These are phyloP conservation scores for Siniperca undulata DNA, from an alignment of 2,797 vertebrate species.

Conservation along the genomic window DNA sequence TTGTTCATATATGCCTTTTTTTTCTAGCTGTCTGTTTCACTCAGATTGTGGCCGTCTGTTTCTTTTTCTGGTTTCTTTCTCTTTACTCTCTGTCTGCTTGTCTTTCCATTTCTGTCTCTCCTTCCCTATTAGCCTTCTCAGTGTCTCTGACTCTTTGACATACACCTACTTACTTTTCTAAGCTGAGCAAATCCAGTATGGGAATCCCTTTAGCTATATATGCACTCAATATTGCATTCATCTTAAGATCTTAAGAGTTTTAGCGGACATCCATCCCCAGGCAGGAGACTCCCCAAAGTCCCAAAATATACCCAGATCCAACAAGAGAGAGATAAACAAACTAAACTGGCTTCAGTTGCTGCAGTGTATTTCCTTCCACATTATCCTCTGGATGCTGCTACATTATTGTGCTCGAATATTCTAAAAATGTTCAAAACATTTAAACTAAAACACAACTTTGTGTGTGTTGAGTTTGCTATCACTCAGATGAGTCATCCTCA, in stretches of 20 bases:
- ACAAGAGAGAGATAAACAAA: conserved; percentile 4
- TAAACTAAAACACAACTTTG: neutral
- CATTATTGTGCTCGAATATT: neutral
- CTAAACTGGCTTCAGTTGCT: neutral
- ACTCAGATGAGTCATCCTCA: neutral
- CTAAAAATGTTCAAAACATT: neutral
- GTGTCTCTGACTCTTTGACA: conserved; percentile 7
- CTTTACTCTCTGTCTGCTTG: conserved; percentile 19
- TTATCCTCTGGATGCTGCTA: neutral
- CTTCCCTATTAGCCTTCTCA: conserved; percentile 6
- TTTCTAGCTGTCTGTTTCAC: conserved; percentile 3
- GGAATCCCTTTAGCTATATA: conserved; percentile 41
- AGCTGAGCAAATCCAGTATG: conserved; percentile 3
- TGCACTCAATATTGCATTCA: conserved; percentile 36
- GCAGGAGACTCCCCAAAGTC: conserved; percentile 32
- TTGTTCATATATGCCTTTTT: conserved; percentile 2
- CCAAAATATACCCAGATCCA: conserved; percentile 25
- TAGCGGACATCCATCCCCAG: conserved; percentile 33
- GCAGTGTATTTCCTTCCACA: neutral
- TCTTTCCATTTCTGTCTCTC: conserved; percentile 29
- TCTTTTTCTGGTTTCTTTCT: conserved; percentile 5
- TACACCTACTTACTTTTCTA: conserved; percentile 5
- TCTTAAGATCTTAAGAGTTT: conserved; percentile 42
- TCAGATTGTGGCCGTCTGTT: conserved; percentile 1
- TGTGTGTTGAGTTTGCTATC: neutral